Evolutionary conservation across 2,888 invertebrate genomes (phyloP).

Genomic region (Nephrotoma flavescens): DNA sequence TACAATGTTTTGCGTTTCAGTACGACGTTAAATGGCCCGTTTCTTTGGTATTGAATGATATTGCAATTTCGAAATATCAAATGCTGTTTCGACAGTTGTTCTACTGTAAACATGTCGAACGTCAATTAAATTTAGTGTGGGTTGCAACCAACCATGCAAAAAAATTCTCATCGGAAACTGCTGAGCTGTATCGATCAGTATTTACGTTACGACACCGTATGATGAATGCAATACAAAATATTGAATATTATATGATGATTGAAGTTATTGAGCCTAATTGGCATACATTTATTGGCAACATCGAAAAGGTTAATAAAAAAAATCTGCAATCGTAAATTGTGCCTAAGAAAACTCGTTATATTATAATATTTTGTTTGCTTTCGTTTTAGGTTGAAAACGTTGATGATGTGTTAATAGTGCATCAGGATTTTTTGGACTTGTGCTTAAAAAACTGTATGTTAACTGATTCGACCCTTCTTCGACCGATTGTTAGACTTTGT

Average conservation of each 20-base stretch:
- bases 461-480: conserved; percentile 70
- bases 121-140: conserved; percentile 79
- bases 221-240: conserved; percentile 91
- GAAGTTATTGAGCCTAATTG: conserved; percentile 96
- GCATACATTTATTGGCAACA: conserved; percentile 74
- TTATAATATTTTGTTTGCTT: neutral
- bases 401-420: conserved; percentile 76
- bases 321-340: neutral
- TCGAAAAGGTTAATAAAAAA: conserved; percentile 55
- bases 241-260: conserved; percentile 97
- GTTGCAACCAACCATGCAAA: conserved; percentile 83
- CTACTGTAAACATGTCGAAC: conserved; percentile 90
- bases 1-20: conserved; percentile 87
- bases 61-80: conserved; percentile 86
- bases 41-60: conserved; percentile 80
- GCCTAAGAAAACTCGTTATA: neutral
- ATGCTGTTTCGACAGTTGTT: conserved; percentile 93
- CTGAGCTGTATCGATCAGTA: conserved; percentile 66
- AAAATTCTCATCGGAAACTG: conserved; percentile 51
- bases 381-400: conserved; percentile 52
- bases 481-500: conserved; percentile 73
- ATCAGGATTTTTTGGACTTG: conserved; percentile 77
- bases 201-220: conserved; percentile 87
- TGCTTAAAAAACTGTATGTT: conserved; percentile 93
- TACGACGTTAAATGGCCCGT: conserved; percentile 95